phyloP scores from a whole-genome alignment of 2,113 vertebrate species.

The Oreochromis tanganicae region DNA sequence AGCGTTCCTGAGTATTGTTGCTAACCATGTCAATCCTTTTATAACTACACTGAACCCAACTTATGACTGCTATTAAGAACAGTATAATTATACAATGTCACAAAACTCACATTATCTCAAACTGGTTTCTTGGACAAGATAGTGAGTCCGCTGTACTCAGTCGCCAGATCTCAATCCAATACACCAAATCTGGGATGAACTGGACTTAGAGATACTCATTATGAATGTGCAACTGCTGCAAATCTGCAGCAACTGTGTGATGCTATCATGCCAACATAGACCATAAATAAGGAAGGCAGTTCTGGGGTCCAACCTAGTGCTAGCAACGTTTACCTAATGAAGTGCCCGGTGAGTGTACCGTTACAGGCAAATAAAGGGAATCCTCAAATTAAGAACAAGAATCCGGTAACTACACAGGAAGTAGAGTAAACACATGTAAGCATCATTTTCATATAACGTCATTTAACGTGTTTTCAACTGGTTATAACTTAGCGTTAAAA shows the following conservation, averaged over 20 bases:
- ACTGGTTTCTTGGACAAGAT: neutral
- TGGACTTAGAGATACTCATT: neutral
- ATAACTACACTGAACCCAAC: neutral
- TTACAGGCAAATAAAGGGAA: neutral
- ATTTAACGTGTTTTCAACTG: neutral
- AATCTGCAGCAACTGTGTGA: neutral
- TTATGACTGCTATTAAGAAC: neutral
- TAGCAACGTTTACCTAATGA: neutral
- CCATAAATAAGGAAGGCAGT: neutral
- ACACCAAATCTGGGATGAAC: neutral
- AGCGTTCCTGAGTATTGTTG: neutral
- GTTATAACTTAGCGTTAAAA: neutral
- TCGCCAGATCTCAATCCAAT: neutral
- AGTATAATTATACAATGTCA: neutral
- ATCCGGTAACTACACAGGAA: neutral
- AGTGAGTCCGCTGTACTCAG: neutral
- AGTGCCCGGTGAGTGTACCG: neutral
- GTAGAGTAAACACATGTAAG: neutral
- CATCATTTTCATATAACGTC: neutral
- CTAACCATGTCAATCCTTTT: neutral
- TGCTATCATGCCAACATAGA: neutral
- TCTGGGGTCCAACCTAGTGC: neutral
- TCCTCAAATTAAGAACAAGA: neutral
- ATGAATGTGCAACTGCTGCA: neutral
- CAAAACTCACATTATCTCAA: neutral